These are phyloP conservation scores for Eilema griseolum DNA, from an alignment of 2,888 invertebrate species.

Conservation along the genomic window DNA sequence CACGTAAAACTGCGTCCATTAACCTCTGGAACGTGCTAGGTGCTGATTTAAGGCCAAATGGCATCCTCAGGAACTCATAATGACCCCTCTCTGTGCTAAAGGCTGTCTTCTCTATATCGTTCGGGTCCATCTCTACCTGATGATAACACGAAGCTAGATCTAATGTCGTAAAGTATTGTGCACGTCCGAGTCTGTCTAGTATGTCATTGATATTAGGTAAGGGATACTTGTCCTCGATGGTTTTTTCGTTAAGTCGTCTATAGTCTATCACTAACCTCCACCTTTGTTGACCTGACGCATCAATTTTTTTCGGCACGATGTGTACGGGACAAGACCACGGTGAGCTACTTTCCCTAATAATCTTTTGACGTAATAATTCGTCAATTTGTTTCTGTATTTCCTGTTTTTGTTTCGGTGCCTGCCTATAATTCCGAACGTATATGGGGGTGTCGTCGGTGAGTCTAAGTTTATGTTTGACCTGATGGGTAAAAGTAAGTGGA, in stretches of 20 bases:
- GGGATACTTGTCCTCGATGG: slow-evolving; percentile 50
- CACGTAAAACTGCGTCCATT: slow-evolving; percentile 57
- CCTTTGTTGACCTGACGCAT: slow-evolving; percentile 17
- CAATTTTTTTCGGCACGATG: slow-evolving; percentile 22
- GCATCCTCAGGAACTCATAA: too few species aligned
- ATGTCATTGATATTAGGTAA: slow-evolving; percentile 44
- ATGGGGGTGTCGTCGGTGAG: not conserved
- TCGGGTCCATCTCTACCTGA: slow-evolving; percentile 31
- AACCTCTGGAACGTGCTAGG: slow-evolving; percentile 60
- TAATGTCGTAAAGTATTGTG: slow-evolving; percentile 47
- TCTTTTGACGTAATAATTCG: slow-evolving; percentile 18
- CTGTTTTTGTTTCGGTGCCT: slow-evolving; percentile 16
- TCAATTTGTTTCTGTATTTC: slow-evolving; percentile 27
- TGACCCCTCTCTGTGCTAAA: too few species aligned
- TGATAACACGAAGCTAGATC: slow-evolving; percentile 50
- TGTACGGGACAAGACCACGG: slow-evolving; percentile 24
- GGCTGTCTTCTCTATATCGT: slow-evolving; percentile 48
- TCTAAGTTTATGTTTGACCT: slow-evolving; percentile 1
- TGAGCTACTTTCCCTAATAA: slow-evolving; percentile 21
- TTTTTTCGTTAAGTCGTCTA: slow-evolving; percentile 40
- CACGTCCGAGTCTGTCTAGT: slow-evolving; percentile 40
- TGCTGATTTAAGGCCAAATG: slow-evolving; percentile 56
- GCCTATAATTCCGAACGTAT: not conserved
- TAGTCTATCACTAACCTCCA: slow-evolving; percentile 32
- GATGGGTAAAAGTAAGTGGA: not conserved